Base-by-base conservation (phyloP, 2,797 vertebrate genomes). In the Rhynchonycteris naso region DNA sequence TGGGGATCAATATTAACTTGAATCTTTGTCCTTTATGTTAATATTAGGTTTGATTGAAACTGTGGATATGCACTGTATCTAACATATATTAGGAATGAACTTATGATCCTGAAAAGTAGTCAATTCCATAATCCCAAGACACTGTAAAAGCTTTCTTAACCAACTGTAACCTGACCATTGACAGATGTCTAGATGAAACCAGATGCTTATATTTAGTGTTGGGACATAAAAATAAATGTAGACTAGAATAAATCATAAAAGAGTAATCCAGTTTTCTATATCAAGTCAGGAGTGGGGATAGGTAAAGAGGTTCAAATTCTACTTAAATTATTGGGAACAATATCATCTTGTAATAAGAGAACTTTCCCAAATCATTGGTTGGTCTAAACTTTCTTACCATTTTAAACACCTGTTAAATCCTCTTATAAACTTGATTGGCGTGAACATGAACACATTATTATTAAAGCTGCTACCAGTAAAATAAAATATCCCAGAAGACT, bases 201-300 rank as follows among this genome's bases (percentile, higher is more conserved):
- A 91, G 84, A 65, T 95, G 83, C 87, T 97, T 96, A 52, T 33
- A 50, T 96, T 97, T 97, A 97, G 96, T 66, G 35, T 94, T 90
- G 74, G 85, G 33, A 80, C 81, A 91, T 97, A 98, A 98, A 97
- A 97, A 95, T 95, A 88, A 96, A 90, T 69, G 52, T 9, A 88
- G 96, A 22, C 24, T 84, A 93, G 81, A 94, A 97, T 95, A 97
- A 97, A 94, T 95, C 56, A 95, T 72, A 92, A 92, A 69, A 93
- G 89, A 95, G 88, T 50, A 91, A 78, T 65, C 92, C 38, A 82
- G 56, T 75, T 93, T 91, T 88, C 88, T 93, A 92, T 95, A 94
- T 95, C 95, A 97, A 96, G 68, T 95, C 22, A 94, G 52, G 56
- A 96, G 79, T 91, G 88, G 30, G 74, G 66, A 87, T 93, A 96